Conservation (phyloP, 1,140 invertebrate genomes). For the Ooceraea biroi region DNA sequence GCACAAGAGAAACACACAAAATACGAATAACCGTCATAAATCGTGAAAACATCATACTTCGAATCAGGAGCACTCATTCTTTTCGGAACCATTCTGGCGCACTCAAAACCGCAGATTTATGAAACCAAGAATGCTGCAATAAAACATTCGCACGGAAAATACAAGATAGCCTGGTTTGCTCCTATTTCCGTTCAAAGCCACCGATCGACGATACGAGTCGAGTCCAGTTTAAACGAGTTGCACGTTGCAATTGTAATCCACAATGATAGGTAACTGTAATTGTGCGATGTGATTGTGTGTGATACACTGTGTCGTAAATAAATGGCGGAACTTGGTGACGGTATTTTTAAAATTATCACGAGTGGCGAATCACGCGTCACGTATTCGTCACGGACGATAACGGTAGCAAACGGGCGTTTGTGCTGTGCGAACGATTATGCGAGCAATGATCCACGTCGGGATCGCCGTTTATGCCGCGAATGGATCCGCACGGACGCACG, state of each 20-base stretch:
- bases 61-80: not conserved
- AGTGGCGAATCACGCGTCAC: conserved; percentile 2
- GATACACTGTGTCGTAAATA: conserved; percentile 6
- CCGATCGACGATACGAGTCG: conserved; percentile 13
- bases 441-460: conserved; percentile 36
- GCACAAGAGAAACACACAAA: not conserved
- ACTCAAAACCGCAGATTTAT: not conserved
- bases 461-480: conserved; percentile 24
- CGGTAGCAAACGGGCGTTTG: not conserved
- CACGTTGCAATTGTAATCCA: not conserved
- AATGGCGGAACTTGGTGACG: not conserved
- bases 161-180: conserved; percentile 36
- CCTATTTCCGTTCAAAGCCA: conserved; percentile 4
- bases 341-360: conserved; percentile 31
- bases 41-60: conserved; percentile 3
- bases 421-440: conserved; percentile 50
- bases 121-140: not conserved
- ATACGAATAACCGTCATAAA: conserved; percentile 21
- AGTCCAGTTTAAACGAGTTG: conserved; percentile 19
- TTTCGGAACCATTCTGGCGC: not conserved
- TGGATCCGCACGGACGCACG: conserved; percentile 19
- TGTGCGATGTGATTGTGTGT: not conserved
- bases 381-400: conserved; percentile 20
- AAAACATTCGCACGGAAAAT: conserved; percentile 3
- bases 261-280: not conserved